Evolutionary conservation across 2,888 invertebrate genomes (phyloP).

Genomic region (Geotrupes spiniger): DNA sequence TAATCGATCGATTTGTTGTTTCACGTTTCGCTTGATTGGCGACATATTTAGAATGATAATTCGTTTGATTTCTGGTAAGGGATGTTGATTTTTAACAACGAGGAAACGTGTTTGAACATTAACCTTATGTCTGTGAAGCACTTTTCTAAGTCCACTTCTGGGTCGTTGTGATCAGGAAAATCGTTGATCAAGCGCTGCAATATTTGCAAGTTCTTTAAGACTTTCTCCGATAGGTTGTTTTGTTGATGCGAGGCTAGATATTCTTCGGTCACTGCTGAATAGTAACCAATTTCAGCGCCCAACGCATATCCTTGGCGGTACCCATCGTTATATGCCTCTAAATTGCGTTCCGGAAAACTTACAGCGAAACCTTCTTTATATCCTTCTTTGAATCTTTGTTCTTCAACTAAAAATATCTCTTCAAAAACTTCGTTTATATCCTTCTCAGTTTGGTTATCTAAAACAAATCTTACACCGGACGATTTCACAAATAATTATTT

Average conservation of each 20-base stretch:
- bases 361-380: slow-evolving; percentile 67
- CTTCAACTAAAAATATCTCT: slow-evolving; percentile 68
- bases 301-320: slow-evolving; percentile 74
- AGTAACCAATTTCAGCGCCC: slow-evolving; percentile 76
- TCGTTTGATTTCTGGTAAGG: slow-evolving; percentile 55
- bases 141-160: slow-evolving; percentile 64
- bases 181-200: slow-evolving; percentile 58
- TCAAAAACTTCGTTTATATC: slow-evolving; percentile 76
- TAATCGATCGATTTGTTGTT: slow-evolving; percentile 52
- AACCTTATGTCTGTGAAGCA: slow-evolving; percentile 64
- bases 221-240: slow-evolving; percentile 53
- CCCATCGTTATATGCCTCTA: slow-evolving; percentile 71
- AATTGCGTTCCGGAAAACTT: slow-evolving; percentile 61
- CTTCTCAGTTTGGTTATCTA: too few relatives aligned
- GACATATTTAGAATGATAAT: slow-evolving; percentile 57
- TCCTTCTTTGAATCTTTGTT: slow-evolving; percentile 59
- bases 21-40: slow-evolving; percentile 31
- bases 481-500: too few relatives aligned
- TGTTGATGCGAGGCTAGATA: slow-evolving; percentile 33
- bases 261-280: slow-evolving; percentile 59
- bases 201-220: slow-evolving; percentile 54
- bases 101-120: slow-evolving; percentile 67
- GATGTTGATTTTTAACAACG: slow-evolving; percentile 62
- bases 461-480: too few relatives aligned
- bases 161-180: slow-evolving; percentile 73